Evolutionary conservation across 2,797 vertebrate species (phyloP).

Genomic region (Ptychadena robeensis): DNA sequence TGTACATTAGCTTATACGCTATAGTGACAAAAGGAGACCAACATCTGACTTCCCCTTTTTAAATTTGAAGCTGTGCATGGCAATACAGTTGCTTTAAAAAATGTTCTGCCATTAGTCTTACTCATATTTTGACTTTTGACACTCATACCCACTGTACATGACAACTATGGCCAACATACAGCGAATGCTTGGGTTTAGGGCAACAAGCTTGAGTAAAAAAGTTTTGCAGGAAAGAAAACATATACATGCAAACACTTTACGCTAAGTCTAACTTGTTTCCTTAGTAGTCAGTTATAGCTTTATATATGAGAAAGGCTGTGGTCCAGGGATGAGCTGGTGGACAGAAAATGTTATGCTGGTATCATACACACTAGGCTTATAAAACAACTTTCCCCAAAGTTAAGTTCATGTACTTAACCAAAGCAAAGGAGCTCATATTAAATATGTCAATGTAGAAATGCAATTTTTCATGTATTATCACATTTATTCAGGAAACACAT

Average conservation of each 20-base stretch:
- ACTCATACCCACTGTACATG: too few species aligned
- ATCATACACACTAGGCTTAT: neutral
- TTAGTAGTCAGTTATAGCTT: neutral
- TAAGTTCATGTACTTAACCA: neutral
- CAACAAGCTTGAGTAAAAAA: neutral
- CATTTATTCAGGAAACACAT: neutral
- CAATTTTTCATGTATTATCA: neutral
- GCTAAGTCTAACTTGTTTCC: neutral
- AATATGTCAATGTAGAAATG: neutral
- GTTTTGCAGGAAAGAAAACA: neutral
- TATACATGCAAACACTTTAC: neutral
- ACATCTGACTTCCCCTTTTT: too few species aligned
- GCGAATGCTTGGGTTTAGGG: neutral
- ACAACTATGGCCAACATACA: neutral
- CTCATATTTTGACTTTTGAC: too few species aligned
- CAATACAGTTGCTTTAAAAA: too few species aligned
- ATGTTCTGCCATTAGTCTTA: too few species aligned
- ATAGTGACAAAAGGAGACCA: too few species aligned
- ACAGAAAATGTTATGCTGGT: neutral
- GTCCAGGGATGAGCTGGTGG: neutral
- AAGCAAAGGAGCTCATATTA: neutral
- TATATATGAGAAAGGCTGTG: neutral
- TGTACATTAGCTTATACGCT: too few species aligned
- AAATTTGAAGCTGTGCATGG: too few species aligned
- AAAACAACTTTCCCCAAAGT: neutral